Evolutionary conservation across 2,888 invertebrate genomes (phyloP).

Genomic region (Aporophyla lueneburgensis): DNA sequence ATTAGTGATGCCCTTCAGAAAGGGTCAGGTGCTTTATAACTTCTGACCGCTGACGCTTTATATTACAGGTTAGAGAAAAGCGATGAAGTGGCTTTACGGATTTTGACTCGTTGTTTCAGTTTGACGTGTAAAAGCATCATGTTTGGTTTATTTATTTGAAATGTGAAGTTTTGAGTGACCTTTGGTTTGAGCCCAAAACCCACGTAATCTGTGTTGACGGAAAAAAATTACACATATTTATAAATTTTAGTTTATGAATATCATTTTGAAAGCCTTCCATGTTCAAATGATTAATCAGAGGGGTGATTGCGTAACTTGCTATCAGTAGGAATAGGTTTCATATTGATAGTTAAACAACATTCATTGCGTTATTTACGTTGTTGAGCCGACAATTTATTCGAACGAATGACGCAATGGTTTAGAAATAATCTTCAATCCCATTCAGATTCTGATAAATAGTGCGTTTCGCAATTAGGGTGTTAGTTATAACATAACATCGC

Average conservation of each 20-base stretch:
- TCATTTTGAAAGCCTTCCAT: neutral
- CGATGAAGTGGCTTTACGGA: slow-evolving; percentile 24
- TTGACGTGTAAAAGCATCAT: neutral
- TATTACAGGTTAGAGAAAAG: slow-evolving; percentile 43
- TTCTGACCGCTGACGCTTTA: slow-evolving; percentile 45
- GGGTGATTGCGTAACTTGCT: no score
- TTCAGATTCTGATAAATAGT: no score
- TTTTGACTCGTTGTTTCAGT: slow-evolving; percentile 1
- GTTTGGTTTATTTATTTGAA: neutral
- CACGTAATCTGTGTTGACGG: neutral
- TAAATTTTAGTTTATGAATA: neutral
- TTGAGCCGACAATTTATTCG: no score
- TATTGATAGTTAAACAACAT: no score
- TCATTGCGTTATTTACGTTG: no score
- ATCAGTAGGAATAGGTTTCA: no score
- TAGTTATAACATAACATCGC: neutral
- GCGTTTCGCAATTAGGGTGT: no score
- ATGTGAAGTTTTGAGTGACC: neutral
- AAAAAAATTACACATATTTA: neutral
- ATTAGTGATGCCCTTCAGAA: slow-evolving; percentile 55
- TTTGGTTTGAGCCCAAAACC: neutral
- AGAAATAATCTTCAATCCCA: no score
- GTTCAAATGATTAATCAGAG: neutral
- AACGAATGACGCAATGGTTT: no score
- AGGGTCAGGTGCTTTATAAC: slow-evolving; percentile 58